phyloP scores from a whole-genome alignment of 2,888 invertebrate genomes.

The Spodoptera picta region DNA sequence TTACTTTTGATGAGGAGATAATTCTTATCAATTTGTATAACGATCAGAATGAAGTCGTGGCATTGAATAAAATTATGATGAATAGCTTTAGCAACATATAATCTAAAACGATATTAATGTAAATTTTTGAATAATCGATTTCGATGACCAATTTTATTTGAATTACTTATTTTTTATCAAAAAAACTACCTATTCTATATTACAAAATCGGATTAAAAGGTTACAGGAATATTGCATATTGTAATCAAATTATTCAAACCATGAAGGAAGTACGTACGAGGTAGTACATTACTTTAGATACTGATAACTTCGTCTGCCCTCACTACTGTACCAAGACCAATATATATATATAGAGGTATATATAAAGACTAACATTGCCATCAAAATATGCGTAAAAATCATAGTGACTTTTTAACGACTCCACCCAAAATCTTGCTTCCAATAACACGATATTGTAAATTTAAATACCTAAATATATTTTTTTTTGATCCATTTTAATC shows the following conservation, averaged over 20 bases:
- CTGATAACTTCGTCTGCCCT: too few species aligned
- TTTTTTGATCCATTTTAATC: too few species aligned
- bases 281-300: too few species aligned
- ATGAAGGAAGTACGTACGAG: too few species aligned
- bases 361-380: too few species aligned
- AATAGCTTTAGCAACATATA: conserved; percentile 41
- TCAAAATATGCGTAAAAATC: too few species aligned
- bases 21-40: conserved; percentile 23
- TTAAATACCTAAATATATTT: too few species aligned
- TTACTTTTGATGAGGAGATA: conserved; percentile 11
- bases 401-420: background rate
- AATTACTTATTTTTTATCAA: background rate
- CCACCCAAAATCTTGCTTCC: background rate
- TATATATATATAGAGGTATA: too few species aligned
- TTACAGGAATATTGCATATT: conserved; percentile 8
- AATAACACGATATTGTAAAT: too few species aligned
- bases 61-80: conserved; percentile 41
- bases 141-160: conserved; percentile 16
- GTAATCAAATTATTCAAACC: too few species aligned
- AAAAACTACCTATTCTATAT: conserved; percentile 1
- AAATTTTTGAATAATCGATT: conserved; percentile 48
- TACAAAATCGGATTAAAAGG: conserved; percentile 14
- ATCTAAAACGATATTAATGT: conserved; percentile 36
- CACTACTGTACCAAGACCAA: too few species aligned
- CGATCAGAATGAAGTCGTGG: conserved; percentile 12